These are phyloP conservation scores for Tretioscincus oriximinensis DNA, from an alignment of 2,113 vertebrate species.

Conservation along the genomic window DNA sequence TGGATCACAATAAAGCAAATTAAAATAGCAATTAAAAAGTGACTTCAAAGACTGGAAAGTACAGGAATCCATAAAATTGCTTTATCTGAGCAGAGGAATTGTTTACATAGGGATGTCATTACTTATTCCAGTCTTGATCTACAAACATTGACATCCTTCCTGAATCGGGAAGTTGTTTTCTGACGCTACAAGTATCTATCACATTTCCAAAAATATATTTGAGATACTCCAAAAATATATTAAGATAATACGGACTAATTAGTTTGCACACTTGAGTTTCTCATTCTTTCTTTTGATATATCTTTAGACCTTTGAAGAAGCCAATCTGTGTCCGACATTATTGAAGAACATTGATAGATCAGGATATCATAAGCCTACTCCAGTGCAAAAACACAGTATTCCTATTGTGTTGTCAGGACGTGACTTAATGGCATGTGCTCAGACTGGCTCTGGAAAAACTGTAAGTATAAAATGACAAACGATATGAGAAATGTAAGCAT, in stretches of 20 bases:
- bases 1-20: too few species aligned
- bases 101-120: too few species aligned
- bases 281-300: neutral
- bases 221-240: too few species aligned
- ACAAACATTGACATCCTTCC: too few species aligned
- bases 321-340: slow-evolving; percentile 80
- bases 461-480: slow-evolving; percentile 70
- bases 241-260: neutral
- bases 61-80: neutral
- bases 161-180: too few species aligned
- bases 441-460: slow-evolving; percentile 97
- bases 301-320: slow-evolving; percentile 85
- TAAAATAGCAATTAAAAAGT: too few species aligned
- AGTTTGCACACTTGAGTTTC: neutral
- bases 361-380: slow-evolving; percentile 90
- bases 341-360: slow-evolving; percentile 81
- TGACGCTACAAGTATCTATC: too few species aligned
- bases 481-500: neutral
- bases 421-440: slow-evolving; percentile 97
- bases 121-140: too few species aligned
- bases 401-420: slow-evolving; percentile 85
- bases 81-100: too few species aligned
- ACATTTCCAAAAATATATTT: too few species aligned
- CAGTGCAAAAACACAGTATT: slow-evolving; percentile 94
- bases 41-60: too few species aligned